A percentile compares a stretch with the other conserved stretches of the same genome.
Conservation (phyloP, 2,113 vertebrate genomes). For the Malurus melanocephalus region DNA sequence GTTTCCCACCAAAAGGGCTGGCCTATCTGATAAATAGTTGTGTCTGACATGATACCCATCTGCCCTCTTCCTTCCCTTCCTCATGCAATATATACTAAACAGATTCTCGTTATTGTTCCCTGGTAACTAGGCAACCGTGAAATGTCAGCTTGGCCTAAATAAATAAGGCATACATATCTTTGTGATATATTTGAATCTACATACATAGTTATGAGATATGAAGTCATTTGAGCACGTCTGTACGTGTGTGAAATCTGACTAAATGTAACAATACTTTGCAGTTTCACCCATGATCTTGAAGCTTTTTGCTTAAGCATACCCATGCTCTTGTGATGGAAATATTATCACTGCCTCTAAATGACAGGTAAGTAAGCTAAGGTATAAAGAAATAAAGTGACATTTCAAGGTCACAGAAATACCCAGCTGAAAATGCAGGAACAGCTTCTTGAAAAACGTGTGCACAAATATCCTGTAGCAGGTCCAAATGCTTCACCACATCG, state of each 20-base stretch:
- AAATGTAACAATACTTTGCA: background rate
- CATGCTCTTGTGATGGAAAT: background rate
- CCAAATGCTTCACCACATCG: conserved; percentile 1
- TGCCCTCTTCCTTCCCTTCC: conserved; percentile 6
- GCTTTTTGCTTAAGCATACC: background rate
- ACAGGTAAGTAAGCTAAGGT: conserved; percentile 10
- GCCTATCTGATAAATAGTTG: background rate
- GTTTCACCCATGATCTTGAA: background rate
- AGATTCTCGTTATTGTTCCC: conserved; percentile 62
- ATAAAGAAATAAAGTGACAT: conserved; percentile 43
- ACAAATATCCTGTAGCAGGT: background rate
- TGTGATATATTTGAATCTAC: conserved; percentile 17
- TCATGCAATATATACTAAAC: conserved; percentile 29
- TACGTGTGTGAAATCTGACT: background rate
- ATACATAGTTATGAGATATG: background rate
- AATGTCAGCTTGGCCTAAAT: conserved; percentile 59
- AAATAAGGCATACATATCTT: conserved; percentile 36
- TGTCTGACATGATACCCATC: conserved; percentile 10
- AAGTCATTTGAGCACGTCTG: background rate
- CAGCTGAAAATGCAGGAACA: conserved; percentile 19
- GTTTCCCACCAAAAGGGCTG: conserved; percentile 9
- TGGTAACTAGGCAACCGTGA: conserved; percentile 61
- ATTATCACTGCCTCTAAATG: conserved; percentile 19
- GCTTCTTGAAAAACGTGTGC: background rate
- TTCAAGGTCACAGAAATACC: conserved; percentile 25